Evolutionary conservation across 1,140 invertebrate genomes (phyloP), one percentile per base, ranked within the genome.

Genomic region (Caerostris darwini): DNA sequence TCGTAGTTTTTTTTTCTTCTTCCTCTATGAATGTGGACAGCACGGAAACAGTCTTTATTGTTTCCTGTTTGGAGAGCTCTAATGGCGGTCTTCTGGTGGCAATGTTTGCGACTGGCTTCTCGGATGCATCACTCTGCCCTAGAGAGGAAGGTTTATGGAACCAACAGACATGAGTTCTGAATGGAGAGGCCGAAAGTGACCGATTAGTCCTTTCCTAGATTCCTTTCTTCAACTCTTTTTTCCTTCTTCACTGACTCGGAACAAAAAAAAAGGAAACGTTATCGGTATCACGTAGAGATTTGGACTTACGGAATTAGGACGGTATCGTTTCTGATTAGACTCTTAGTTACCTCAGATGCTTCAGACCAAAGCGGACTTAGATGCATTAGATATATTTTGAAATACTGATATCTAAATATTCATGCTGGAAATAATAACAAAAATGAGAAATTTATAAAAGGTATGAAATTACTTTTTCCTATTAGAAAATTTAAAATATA

Each of bases 1-100:
- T 7, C 12, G 57, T n/a, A 53, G 50, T 67, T 88, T 17, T 64
- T 88, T 88, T 53, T 14, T 34, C 3, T 12, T 3, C 71, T 3
- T 19, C 71, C 71, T 53, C 34, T 77, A 77, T 77, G 71, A 77
- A 83, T 83, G 82, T 56, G 17, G 83, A 85, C n/a, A 19, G 56
- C 83, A 57, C 58, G 58, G 86, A 88, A 88, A 58, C 82, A 34
- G 53, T 57, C 86, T 88, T 88, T 88, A 88, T 88, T 88, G 86
- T 88, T 88, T 88, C 86, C 86, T 88, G 86, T 64, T 50, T 5
- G 59, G 59, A 50, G 7, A 34, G 19, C 61, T 34, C 34, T 88
- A 88, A 88, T 88, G 64, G 86, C 19, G 14, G 58, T 50, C 34
- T 34, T 34, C 34, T 34, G 34, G 34, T 34, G 71, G 71, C 71